phyloP scores from a whole-genome alignment of 1,140 invertebrate genomes.

The Euschistus heros region DNA sequence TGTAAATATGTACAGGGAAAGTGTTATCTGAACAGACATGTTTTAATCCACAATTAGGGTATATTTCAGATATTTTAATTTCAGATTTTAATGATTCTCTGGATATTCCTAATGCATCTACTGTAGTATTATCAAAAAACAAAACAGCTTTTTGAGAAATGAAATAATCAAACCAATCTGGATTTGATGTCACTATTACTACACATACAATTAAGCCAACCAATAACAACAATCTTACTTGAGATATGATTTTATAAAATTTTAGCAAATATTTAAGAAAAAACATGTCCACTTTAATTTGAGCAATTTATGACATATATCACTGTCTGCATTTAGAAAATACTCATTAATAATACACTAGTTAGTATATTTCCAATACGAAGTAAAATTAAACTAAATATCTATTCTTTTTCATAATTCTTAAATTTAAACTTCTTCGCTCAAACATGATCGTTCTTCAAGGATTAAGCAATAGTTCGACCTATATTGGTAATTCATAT shows the following conservation, averaged over 20 bases:
- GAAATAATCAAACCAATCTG: constrained; percentile 8
- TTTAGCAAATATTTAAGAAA: not conserved
- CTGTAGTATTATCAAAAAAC: not conserved
- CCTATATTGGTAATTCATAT: too few relatives aligned
- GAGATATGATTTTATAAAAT: constrained; percentile 6
- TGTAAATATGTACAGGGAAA: constrained; percentile 40
- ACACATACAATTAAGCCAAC: constrained; percentile 15
- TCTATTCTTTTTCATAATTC: too few relatives aligned
- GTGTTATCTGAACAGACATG: constrained; percentile 34
- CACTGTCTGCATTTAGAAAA: too few relatives aligned
- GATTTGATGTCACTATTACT: constrained; percentile 13
- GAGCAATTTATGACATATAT: too few relatives aligned
- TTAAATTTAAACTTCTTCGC: too few relatives aligned
- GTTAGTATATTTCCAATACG: too few relatives aligned
- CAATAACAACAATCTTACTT: not conserved
- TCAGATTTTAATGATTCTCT: constrained; percentile 9
- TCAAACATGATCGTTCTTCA: too few relatives aligned
- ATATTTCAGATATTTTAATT: constrained; percentile 31
- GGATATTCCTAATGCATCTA: not conserved
- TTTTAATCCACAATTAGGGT: constrained; percentile 39
- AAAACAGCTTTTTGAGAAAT: not conserved
- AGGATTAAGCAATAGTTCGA: too few relatives aligned
- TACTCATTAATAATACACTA: too few relatives aligned
- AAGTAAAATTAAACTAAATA: too few relatives aligned
- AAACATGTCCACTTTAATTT: not conserved